Base-by-base conservation (phyloP, 2,888 invertebrate genomes). In the Cyclophora albipunctata region DNA sequence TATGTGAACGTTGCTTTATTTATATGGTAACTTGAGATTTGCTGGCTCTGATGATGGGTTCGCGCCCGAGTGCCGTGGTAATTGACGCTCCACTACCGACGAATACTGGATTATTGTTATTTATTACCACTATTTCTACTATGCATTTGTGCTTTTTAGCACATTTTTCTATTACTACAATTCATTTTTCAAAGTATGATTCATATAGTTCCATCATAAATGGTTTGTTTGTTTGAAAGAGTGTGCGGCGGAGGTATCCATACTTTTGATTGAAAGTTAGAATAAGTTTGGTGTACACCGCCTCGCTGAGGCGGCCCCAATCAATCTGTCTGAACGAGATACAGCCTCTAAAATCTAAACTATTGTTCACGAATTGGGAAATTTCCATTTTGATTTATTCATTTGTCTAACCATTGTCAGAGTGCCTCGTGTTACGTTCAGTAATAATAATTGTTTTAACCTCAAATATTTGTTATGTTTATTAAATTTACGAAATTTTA, bases 301-400 rank as follows among this genome's bases (percentile, higher is more conserved):
- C 57, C 59, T 53, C 72, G 67, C 73, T 74, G 65, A 73, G 71
- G 70, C 77, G 78, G 78, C 69, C 80, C 86, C 86, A 86, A 88
- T 88, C 87, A 88, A 88, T 88, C 87, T 85, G 87, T 84, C 85
- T 84, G 81, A 78, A 74, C 69, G 83, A 86, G 87, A 88, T 88
- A 87, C 83, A 81, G 81, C 84, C 79, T 83, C 85, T 80, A 84
- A 84, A 84, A 84, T 85, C 85, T 84, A 85, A 42, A 85, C 86
- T 84, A 88, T 88, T 88, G 87, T 88, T 85, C 86, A 75, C 75
- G 79, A 82, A 84, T 85, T 82, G 82, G 76, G 84, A 85, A 84
- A 86, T 85, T 87, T 86, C 86, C 83, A 85, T 87, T 87, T 78
- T 84, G 81, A 88, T 87, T 87, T 87, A 85, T 88, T 87, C 87